These are phyloP conservation scores for Caenorhabditis remanei DNA, from an alignment of 1,140 invertebrate genomes.

Conservation along the genomic window DNA sequence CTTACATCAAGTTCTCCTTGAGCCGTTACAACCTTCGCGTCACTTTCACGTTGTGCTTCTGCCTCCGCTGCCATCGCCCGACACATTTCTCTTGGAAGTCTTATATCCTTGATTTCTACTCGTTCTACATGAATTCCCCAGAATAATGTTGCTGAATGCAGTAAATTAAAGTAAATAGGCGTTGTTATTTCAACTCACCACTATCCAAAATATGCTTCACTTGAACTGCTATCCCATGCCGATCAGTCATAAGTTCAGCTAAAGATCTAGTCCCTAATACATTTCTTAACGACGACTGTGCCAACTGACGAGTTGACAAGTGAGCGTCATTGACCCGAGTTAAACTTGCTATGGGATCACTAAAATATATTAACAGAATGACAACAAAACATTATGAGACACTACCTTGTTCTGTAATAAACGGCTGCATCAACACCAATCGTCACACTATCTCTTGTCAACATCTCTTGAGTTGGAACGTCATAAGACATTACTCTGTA, in stretches of 20 bases:
- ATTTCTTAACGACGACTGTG: slow-evolving; percentile 83
- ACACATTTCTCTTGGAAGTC: slow-evolving; percentile 69
- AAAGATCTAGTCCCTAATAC: slow-evolving; percentile 93
- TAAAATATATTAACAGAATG: slow-evolving; percentile 49
- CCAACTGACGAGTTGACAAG: slow-evolving; percentile 70
- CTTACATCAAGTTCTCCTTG: slow-evolving; percentile 82
- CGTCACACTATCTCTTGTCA: slow-evolving; percentile 92
- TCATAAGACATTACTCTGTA: slow-evolving; percentile 85
- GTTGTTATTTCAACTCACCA: slow-evolving; percentile 58
- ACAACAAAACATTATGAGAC: not conserved
- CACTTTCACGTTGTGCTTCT: slow-evolving; percentile 70
- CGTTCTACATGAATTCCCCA: slow-evolving; percentile 76
- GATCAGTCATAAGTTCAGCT: slow-evolving; percentile 89
- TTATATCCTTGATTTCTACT: slow-evolving; percentile 80
- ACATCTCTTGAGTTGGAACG: slow-evolving; percentile 92
- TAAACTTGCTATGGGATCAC: slow-evolving; percentile 73
- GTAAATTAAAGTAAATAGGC: not conserved
- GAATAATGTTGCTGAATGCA: slow-evolving; percentile 68
- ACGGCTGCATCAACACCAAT: slow-evolving; percentile 78
- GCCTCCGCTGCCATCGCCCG: slow-evolving; percentile 73
- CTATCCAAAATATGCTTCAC: slow-evolving; percentile 83
- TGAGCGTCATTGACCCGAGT: slow-evolving; percentile 68
- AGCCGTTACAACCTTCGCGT: slow-evolving; percentile 79
- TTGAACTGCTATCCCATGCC: slow-evolving; percentile 89
- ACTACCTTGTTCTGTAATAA: slow-evolving; percentile 70